Percentiles rank a stretch among this genome's conserved stretches.
phyloP scores from a whole-genome alignment of 2,113 vertebrate genomes.

The Datnioides undecimradiatus region DNA sequence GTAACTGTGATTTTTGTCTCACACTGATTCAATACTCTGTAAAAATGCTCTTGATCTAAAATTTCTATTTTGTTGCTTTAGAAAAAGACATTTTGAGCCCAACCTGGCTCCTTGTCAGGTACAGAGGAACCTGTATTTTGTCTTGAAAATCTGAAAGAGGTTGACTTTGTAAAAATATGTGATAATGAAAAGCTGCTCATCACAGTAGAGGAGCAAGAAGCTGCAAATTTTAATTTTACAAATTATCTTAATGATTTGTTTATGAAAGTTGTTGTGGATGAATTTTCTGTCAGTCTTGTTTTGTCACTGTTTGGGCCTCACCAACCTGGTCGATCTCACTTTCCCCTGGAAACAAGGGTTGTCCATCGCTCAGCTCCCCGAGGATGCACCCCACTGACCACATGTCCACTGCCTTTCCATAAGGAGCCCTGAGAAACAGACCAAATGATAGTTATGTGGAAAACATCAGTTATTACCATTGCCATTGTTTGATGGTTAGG shows the following conservation, averaged over 20 bases:
- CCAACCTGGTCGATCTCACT: constrained; percentile 95
- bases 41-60: not conserved
- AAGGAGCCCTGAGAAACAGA: constrained; percentile 88
- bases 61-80: not conserved
- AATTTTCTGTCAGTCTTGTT: not conserved
- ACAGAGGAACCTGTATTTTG: not conserved
- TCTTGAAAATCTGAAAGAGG: not conserved
- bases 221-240: not conserved
- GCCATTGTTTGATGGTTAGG: too few species aligned
- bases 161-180: not conserved
- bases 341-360: constrained; percentile 98
- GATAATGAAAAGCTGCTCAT: not conserved
- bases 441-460: not conserved
- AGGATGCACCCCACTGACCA: constrained; percentile 99
- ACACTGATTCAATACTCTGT: not conserved
- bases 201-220: not conserved
- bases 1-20: constrained; percentile 10
- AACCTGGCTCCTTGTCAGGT: not conserved
- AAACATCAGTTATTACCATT: too few species aligned
- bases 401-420: constrained; percentile 99
- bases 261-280: not conserved
- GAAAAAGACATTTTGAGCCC: not conserved
- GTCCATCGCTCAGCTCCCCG: constrained; percentile 97
- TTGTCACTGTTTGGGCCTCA: not conserved
- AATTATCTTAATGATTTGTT: not conserved